Evolutionary conservation across 1,140 invertebrate species (phyloP).

Genomic region (Aphelinus certus): DNA sequence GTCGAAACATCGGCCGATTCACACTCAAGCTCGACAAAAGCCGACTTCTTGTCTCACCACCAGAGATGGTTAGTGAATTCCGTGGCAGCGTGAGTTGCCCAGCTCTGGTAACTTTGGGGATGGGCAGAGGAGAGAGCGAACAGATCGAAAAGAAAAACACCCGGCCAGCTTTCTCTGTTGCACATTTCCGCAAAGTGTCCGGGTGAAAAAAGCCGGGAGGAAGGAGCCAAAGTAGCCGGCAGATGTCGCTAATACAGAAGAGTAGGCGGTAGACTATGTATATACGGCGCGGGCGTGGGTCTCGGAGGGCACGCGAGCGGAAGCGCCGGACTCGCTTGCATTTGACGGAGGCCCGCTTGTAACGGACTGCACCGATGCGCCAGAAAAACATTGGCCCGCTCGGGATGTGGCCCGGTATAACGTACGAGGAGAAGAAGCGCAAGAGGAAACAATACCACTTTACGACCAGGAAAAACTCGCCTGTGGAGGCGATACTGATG

Average conservation of each 20-base stretch:
- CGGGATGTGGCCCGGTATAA: no score
- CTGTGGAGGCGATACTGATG: neutral
- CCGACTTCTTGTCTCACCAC: no score
- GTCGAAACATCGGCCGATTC: no score
- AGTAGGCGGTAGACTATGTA: conserved; percentile 33
- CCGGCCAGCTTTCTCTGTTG: conserved; percentile 40
- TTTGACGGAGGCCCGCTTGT: conserved; percentile 54
- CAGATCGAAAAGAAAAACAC: conserved; percentile 5
- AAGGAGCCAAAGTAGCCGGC: conserved; percentile 24
- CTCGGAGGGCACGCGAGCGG: no score
- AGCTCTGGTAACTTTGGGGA: no score
- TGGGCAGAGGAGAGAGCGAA: no score
- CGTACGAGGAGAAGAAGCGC: no score
- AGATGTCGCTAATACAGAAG: conserved; percentile 53
- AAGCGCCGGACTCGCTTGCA: conserved; percentile 40
- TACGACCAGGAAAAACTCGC: conserved; percentile 23
- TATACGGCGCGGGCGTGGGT: no score
- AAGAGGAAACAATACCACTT: conserved; percentile 32
- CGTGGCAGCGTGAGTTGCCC: no score
- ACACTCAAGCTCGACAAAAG: no score
- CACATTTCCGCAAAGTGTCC: conserved; percentile 42
- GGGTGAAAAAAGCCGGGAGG: conserved; percentile 47
- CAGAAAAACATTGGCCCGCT: no score
- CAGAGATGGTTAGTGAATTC: no score
- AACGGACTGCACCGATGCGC: conserved; percentile 47